Evolutionary conservation across 2,113 vertebrate species (phyloP).

Genomic region (Tor tambroides): DNA sequence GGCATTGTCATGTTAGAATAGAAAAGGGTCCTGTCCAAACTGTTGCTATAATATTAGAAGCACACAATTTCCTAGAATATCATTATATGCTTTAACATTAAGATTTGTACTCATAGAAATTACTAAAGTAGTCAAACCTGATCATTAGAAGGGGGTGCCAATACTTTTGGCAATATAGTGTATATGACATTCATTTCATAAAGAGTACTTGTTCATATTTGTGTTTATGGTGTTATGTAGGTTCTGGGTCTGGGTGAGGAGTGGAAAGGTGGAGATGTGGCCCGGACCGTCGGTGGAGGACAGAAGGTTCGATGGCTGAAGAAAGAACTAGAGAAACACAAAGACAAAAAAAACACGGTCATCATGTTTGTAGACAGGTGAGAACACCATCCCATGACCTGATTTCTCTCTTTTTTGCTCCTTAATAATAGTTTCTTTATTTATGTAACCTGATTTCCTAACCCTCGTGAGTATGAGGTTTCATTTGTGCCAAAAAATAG

Average conservation of each 20-base stretch:
- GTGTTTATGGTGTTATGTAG: slow-evolving; percentile 65
- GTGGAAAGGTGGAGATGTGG: slow-evolving; percentile 82
- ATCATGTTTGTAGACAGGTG: slow-evolving; percentile 92
- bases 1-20: no score
- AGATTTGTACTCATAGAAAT: no score
- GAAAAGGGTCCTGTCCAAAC: no score
- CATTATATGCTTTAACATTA: no score
- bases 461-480: not conserved
- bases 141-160: no score
- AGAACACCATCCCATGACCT: not conserved
- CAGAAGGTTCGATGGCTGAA: slow-evolving; percentile 93
- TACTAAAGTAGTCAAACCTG: no score
- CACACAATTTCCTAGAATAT: no score
- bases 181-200: no score
- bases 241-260: slow-evolving; percentile 76
- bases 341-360: slow-evolving; percentile 72
- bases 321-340: slow-evolving; percentile 80
- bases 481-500: not conserved
- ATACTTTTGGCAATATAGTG: no score
- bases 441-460: not conserved
- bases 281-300: slow-evolving; percentile 85
- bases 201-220: no score
- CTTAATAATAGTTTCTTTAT: not conserved
- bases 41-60: no score
- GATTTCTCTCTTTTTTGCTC: not conserved